Base-by-base conservation (phyloP, 2,797 vertebrate genomes). In the Fundulus diaphanus region DNA sequence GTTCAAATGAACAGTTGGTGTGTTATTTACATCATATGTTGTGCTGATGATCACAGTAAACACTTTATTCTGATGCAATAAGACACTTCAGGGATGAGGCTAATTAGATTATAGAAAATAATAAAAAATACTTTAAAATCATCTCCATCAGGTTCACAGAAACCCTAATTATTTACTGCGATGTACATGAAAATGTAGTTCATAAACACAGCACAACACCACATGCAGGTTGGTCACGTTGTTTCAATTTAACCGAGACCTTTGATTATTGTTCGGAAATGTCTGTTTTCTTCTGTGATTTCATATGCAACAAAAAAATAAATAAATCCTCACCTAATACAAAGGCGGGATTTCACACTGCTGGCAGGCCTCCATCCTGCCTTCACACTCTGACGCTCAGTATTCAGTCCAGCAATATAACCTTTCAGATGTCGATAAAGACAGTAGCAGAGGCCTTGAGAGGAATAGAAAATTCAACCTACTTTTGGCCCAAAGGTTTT, bases 401-500 rank as follows among this genome's bases (percentile, higher is more conserved):
- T 13, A 68, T 68, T 49, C 44, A 22, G 46, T 68, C 37, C 63
- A n/a, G 12, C 63, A 42, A 1, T 13, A 24, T 42, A 15, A 66
- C 63, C 63, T 66, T 42, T 31, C 44, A 68, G 67, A 24, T 20
- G 27, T 49, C n/a, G 9, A 48, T 37, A 35, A 70, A 70, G 48
- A 35, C 48, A 68, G 6, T 15, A 42, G 33, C 48, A 72, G 35
- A 52, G 52, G 11, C 11, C 44, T 33, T 0, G n/a, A 15, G 31
- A 6, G 33, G 61, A 65, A 65, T 1, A 40, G 22, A 68, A 35
- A 31, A 67, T 51, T 40, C 78, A 72, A 86, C 80, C 80, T 66
- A 56, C 2, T 33, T 33, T 82, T 57, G 68, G 16, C 57, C 68
- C 8, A 48, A 82, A 76, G 80, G 63, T 76, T 75, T 51, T 16